Evolutionary conservation across 2,797 vertebrate species (phyloP), one percentile per base, ranked within the genome.

Genomic region (Brachyalestes nurse): DNA sequence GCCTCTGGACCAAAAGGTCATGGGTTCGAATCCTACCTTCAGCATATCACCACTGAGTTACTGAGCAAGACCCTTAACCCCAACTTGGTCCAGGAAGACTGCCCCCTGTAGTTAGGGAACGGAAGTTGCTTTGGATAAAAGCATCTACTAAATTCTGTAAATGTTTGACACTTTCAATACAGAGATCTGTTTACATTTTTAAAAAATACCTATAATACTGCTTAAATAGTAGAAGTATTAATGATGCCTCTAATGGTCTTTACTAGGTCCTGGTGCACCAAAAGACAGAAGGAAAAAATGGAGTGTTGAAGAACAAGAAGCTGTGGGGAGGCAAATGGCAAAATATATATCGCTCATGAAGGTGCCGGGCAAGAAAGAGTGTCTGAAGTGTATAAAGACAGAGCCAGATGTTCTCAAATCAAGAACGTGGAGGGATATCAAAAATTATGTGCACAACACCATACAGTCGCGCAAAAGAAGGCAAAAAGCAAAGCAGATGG

Each of bases 251-350:
- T 28, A 71, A 69, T 21, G 1, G 2, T 60, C 9, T 58, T 67
- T 40, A 16, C 55, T 71, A 76, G 73, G 57, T 55, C 19, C 47
- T 42, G 23, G 19, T 66, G 13, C 17, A 28, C 38, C 12, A 12
- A 51, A 8, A 72, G 75, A 67, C 38, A 51, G 58, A 65, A 78
- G 62, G 49, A 66, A 57, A 42, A 67, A 45, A 61, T 80, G 17
- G 72, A 49, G n/a, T 2, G 4, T 16, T 13, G 61, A 78, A 28
- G 81, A 77, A 55, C 60, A 79, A 23, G 12, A 28, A 60, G 70
- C 78, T 1, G 84, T 85, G 28, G 75, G 28, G 66, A 58, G 38
- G 53, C 71, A 76, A 4, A 65, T 81, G 62, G 60, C 71, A 83
- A 47, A 65, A 55, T 81, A 55, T 21, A 72, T 83, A 28, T 72